A percentile compares a stretch with the other conserved stretches of the same genome.
These are phyloP conservation scores for Apis laboriosa DNA, from an alignment of 1,140 invertebrate genomes.

Conservation along the genomic window DNA sequence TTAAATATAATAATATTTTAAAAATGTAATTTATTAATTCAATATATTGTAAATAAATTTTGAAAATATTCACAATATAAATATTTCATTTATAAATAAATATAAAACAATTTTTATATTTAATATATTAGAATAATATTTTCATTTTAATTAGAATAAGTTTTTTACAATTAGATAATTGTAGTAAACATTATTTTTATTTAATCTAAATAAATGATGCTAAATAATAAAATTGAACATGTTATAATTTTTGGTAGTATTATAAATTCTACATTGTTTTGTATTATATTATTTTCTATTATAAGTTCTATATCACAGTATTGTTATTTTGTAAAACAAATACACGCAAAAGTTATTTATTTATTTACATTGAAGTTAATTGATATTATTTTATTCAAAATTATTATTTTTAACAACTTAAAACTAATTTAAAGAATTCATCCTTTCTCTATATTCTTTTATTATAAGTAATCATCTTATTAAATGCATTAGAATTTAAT, in stretches of 20 bases:
- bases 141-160: no score
- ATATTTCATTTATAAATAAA: background rate
- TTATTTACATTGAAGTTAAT: constrained; percentile 6
- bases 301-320: constrained; percentile 21
- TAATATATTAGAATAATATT: background rate
- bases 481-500: constrained; percentile 10
- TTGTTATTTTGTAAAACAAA: constrained; percentile 14
- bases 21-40: background rate
- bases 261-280: constrained; percentile 8
- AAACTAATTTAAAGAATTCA: constrained; percentile 12
- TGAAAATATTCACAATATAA: background rate
- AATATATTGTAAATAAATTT: background rate
- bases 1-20: background rate
- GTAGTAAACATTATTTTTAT: background rate
- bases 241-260: constrained; percentile 10
- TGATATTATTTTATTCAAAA: background rate
- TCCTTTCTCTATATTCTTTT: background rate
- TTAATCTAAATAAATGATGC: background rate
- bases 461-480: constrained; percentile 7
- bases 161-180: background rate
- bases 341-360: background rate
- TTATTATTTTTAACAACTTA: background rate
- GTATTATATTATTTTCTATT: background rate
- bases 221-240: background rate
- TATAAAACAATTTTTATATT: background rate